Base-by-base conservation (phyloP, 2,113 vertebrate genomes). In the Percopsis transmontana region DNA sequence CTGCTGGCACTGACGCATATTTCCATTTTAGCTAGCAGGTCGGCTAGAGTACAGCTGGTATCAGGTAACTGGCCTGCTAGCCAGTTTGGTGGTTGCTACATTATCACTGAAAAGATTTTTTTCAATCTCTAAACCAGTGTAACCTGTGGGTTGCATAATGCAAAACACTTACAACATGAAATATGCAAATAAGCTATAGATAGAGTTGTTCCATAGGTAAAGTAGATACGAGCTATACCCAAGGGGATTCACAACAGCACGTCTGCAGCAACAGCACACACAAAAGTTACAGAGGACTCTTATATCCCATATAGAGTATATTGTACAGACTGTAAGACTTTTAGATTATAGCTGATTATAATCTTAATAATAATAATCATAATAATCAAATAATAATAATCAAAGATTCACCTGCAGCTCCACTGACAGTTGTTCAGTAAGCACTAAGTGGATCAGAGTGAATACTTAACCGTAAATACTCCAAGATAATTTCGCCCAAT, bases 11-110 rank as follows among this genome's bases (percentile, higher is more conserved):
- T 62, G 67, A 83, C 76, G 57, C 68, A 76, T 68, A 82, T 85
- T 88, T 87, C 77, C 80, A 81, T 89, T 87, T 85, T 85, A 72
- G 86, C 85, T 81, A 65, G 82, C 72, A 77, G 87, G 85, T 62
- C 59, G 41, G 52, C 65, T 44, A 55, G 23, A 72, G 53, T 78
- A 68, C 71, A 67, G 73, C 70, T 72, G 78, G 77, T 82, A 82
- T 77, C 39, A 21, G 66, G 23, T 56, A 74, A 81, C 59, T 73
- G 68, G n/a, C 16, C n/a, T 51, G 5, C 16, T 14, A 33, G 27
- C 8, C 5, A 33, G 27, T 33, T 33, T 33, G 27, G 27, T 33
- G 27, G 27, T 33, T 6, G 27, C 27, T 33, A 6, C n/a, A n/a
- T 33, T 33, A 33, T 33, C 27, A 33, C 5, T 7, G 5, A 1